These are phyloP conservation scores for Papilio glaucus DNA, from an alignment of 1,140 invertebrate genomes.

Conservation along the genomic window DNA sequence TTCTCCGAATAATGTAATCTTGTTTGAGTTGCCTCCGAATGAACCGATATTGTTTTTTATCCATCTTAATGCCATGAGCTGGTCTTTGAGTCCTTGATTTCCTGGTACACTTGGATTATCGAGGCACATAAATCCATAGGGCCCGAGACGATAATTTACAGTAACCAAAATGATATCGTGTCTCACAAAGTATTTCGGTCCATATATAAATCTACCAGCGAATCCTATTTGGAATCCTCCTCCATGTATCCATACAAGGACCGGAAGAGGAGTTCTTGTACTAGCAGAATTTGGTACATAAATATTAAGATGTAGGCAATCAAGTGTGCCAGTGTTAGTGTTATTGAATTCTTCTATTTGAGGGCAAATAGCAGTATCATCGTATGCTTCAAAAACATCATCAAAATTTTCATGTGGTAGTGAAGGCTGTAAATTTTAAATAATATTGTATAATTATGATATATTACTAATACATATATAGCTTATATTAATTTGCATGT, in stretches of 20 bases:
- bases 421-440: conserved; percentile 57
- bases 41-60: conserved; percentile 86
- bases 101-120: conserved; percentile 86
- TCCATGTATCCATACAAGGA: conserved; percentile 89
- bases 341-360: conserved; percentile 41
- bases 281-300: conserved; percentile 56
- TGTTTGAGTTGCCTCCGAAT: conserved; percentile 88
- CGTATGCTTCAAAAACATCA: conserved; percentile 39
- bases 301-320: conserved; percentile 63
- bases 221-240: conserved; percentile 86
- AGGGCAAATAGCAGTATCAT: conserved; percentile 47
- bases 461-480: no score
- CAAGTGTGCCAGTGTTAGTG: conserved; percentile 39
- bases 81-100: conserved; percentile 86
- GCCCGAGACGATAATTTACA: conserved; percentile 85
- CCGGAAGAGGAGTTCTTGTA: conserved; percentile 70
- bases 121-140: conserved; percentile 87
- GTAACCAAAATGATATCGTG: conserved; percentile 84
- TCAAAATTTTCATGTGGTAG: conserved; percentile 41
- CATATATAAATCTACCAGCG: conserved; percentile 63
- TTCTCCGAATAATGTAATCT: conserved; percentile 87
- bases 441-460: not conserved
- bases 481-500: no score
- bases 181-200: conserved; percentile 82
- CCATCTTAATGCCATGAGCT: conserved; percentile 85